Percentiles rank a stretch among this genome's conserved stretches.
Conservation (phyloP, 2,113 vertebrate genomes). For the Sprattus sprattus region DNA sequence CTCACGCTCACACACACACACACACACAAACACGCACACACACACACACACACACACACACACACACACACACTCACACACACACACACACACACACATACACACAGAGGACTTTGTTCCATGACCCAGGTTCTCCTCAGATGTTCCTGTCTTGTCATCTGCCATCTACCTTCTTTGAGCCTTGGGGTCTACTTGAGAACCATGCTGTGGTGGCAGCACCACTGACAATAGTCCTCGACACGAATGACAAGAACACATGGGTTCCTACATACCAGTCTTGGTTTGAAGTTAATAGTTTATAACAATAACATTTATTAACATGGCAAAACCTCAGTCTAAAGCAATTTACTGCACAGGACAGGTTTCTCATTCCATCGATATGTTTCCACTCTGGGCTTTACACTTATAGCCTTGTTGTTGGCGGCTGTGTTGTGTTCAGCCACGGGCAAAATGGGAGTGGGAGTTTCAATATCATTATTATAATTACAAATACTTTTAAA, state of each 20-base stretch:
- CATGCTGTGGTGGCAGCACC: not conserved
- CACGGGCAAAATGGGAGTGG: no score
- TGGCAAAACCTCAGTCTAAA: not conserved
- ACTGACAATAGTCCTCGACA: not conserved
- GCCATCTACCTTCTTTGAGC: not conserved
- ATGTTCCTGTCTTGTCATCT: no score
- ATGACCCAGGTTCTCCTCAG: no score
- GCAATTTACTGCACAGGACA: not conserved
- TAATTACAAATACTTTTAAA: no score
- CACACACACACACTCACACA: not conserved
- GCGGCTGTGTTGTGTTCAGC: not conserved
- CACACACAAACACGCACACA: not conserved
- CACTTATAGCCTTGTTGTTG: not conserved
- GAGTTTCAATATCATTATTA: no score
- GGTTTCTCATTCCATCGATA: not conserved
- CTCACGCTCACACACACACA: not conserved
- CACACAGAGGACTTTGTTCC: no score
- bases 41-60: not conserved
- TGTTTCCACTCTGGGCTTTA: not conserved
- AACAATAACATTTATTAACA: not conserved
- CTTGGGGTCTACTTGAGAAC: not conserved
- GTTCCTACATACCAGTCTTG: not conserved
- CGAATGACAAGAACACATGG: not conserved
- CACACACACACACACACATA: not conserved
- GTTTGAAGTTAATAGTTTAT: not conserved